Percentiles rank a stretch among this genome's conserved stretches.
phyloP scores from a whole-genome alignment of 1,140 invertebrate species.

The Drosophila willistoni region DNA sequence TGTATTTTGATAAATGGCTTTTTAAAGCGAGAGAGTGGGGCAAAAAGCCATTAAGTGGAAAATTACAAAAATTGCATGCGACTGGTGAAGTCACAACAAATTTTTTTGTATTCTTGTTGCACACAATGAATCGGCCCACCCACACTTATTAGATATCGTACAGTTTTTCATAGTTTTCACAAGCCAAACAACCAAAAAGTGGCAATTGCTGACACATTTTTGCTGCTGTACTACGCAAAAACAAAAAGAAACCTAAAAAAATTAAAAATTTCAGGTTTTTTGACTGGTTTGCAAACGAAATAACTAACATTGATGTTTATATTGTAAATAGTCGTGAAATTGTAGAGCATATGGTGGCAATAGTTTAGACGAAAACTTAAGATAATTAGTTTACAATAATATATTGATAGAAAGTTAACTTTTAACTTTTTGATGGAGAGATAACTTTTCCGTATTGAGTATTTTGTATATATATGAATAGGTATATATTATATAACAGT shows the following conservation, averaged over 20 bases:
- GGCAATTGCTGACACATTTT: constrained; percentile 7
- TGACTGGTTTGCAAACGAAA: constrained; percentile 33
- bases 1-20: constrained; percentile 46
- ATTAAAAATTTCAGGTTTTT: constrained; percentile 20
- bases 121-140: constrained; percentile 36
- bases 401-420: too few relatives aligned
- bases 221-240: constrained; percentile 43
- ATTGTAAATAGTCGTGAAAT: not conserved
- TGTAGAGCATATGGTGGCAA: too few relatives aligned
- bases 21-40: not conserved
- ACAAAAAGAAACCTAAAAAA: constrained; percentile 18
- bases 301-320: constrained; percentile 12
- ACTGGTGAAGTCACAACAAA: constrained; percentile 60
- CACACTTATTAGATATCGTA: constrained; percentile 60
- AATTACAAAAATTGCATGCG: constrained; percentile 65
- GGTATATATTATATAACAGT: too few relatives aligned
- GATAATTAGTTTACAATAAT: too few relatives aligned
- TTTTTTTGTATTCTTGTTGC: constrained; percentile 41
- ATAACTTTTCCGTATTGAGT: too few relatives aligned
- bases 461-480: too few relatives aligned
- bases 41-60: constrained; percentile 60
- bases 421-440: too few relatives aligned
- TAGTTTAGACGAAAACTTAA: too few relatives aligned
- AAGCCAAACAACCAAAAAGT: constrained; percentile 8
- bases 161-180: constrained; percentile 48